These are phyloP conservation scores for Volucella inanis DNA, from an alignment of 2,888 invertebrate genomes.

Conservation along the genomic window DNA sequence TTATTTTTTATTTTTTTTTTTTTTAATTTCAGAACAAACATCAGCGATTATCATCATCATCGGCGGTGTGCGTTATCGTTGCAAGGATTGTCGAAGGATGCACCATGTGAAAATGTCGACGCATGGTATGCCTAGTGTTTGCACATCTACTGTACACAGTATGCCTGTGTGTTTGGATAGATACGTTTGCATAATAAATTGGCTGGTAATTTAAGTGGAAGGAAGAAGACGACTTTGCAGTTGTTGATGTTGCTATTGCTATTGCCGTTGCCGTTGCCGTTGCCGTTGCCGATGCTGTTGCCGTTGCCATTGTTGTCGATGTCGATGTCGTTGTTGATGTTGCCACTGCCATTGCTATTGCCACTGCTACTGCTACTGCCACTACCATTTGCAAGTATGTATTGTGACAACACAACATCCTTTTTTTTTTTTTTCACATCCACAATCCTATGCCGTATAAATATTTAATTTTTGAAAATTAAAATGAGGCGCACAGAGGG, in stretches of 20 bases:
- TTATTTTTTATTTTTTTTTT: constrained; percentile 3
- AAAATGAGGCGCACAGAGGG: constrained; percentile 49
- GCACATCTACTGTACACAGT: constrained; percentile 13
- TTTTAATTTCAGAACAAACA: constrained; percentile 53
- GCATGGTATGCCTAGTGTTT: constrained; percentile 33
- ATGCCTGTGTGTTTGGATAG: constrained; percentile 1
- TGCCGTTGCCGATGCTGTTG: no score
- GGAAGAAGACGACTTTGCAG: constrained; percentile 47
- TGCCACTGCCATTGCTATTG: no score
- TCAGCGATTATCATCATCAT: constrained; percentile 55
- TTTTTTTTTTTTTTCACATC: no score
- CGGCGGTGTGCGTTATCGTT: constrained; percentile 15
- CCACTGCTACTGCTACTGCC: no score
- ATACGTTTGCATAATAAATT: constrained; percentile 64
- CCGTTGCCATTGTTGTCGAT: no score
- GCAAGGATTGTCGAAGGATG: constrained; percentile 39
- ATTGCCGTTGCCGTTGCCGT: constrained; percentile 3
- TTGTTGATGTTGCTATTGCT: background rate
- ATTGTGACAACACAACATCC: constrained; percentile 59
- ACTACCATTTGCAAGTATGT: no score
- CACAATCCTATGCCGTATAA: constrained; percentile 59
- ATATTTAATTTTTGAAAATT: constrained; percentile 73
- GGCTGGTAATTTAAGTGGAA: constrained; percentile 68
- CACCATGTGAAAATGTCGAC: constrained; percentile 38
- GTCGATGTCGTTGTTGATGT: no score